Evolutionary conservation across 1,140 invertebrate species (phyloP), one percentile per base, ranked within the genome.

Genomic region (Semibalanus balanoides): DNA sequence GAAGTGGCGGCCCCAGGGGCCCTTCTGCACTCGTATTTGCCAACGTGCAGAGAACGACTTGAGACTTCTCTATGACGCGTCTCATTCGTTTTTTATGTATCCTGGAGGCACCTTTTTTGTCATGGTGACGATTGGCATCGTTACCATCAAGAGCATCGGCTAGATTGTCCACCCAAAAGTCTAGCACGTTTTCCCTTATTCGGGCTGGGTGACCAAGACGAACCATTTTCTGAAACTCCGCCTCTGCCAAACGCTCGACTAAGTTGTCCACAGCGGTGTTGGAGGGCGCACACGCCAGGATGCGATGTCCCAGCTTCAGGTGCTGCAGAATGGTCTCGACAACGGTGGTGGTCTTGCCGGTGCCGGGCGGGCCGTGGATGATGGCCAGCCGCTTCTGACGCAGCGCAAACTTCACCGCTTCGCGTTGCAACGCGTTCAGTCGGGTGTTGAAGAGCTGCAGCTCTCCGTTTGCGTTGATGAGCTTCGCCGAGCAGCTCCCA

Each of bases 331-430:
- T 88, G 0, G 89, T 87, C 86, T 98, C 96, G 30, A 95, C 91
- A 3, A 97, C 82, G 11, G 95, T 97, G 0, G 96, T 85, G 0
- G 95, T 97, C 86, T 98, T 97, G 27, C 95, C 95, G n/a, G 94
- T 97, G 11, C 95, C 95, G 0, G 95, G 95, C 71, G 96, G 95
- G 3, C 96, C 96, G 85, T 92, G 97, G 76, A 98, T 90, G 11
- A 96, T 86, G 81, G 35, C 35, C 35, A 40, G 35, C 5, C 17
- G 35, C 35, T 40, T 40, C 35, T 40, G 35, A 40, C 35, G 35
- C 5, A 40, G 5, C 5, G 35, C 35, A 17, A 40, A 40, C 35
- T 40, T 17, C 35, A 40, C 35, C 5, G 35, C 35, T 5, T 40
- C 35, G 35, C 35, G 35, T 17, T 40, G 35, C 5, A 40, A 17